Conservation (phyloP, 2,888 invertebrate species). For the Dioctria rufipes region DNA sequence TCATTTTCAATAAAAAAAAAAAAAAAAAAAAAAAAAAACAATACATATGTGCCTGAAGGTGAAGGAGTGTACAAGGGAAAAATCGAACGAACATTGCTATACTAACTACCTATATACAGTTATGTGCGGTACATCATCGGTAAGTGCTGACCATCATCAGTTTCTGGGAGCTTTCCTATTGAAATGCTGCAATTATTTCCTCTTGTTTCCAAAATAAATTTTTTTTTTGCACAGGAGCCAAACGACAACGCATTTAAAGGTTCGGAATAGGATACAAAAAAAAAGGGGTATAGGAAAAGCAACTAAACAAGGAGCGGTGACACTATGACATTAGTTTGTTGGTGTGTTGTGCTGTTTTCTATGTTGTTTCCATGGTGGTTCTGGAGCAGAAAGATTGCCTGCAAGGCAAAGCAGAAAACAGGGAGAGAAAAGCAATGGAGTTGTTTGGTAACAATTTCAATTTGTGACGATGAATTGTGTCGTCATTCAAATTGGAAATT, state of each 20-base stretch:
- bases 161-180: background rate
- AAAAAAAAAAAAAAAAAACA: no score
- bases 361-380: background rate
- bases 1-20: no score
- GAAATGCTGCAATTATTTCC: conserved; percentile 16
- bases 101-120: no score
- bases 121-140: no score
- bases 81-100: no score
- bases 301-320: background rate
- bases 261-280: background rate
- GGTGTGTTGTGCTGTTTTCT: background rate
- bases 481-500: conserved; percentile 18
- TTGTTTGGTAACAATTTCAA: conserved; percentile 18
- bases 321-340: background rate
- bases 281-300: background rate
- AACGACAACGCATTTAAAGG: background rate
- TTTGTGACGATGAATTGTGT: conserved; percentile 15
- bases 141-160: conserved; percentile 12
- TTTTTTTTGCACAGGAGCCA: background rate
- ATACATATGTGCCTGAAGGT: no score
- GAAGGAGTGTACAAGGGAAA: no score
- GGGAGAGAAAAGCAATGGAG: background rate
- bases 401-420: background rate
- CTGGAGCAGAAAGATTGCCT: background rate
- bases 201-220: background rate